Evolutionary conservation across 2,113 vertebrate genomes (phyloP).

Genomic region (Callorhinus ursinus): DNA sequence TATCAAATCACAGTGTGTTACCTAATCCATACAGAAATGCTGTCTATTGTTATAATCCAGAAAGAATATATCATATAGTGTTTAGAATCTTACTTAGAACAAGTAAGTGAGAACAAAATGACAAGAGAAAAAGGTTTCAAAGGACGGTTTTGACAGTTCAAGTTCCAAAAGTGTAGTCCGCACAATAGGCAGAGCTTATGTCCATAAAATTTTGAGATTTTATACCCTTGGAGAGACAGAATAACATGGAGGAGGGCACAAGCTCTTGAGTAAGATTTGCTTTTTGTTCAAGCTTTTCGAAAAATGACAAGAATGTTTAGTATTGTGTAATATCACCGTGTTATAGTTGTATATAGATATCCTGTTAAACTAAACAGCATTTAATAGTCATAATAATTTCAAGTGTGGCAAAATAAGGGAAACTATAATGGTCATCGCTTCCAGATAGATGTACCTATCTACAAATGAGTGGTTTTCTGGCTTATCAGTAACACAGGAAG

Average conservation of each 20-base stretch:
- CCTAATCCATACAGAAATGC: background rate
- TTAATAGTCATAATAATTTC: background rate
- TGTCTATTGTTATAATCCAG: background rate
- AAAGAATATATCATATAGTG: background rate
- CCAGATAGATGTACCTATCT: background rate
- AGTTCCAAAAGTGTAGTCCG: background rate
- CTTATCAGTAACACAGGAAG: background rate
- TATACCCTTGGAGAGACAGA: background rate
- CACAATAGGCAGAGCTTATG: background rate
- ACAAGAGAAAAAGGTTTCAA: background rate
- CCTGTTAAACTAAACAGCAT: background rate
- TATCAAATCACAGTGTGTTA: background rate
- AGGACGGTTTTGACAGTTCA: background rate
- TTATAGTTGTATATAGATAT: background rate
- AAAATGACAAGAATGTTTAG: background rate
- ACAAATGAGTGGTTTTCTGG: background rate
- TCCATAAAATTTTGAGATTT: background rate
- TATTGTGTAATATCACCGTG: background rate
- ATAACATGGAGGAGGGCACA: background rate
- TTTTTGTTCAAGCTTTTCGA: background rate
- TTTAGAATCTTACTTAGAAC: background rate
- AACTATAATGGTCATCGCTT: background rate
- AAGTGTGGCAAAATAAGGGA: background rate
- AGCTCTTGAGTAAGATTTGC: background rate
- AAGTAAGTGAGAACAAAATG: background rate